Evolutionary conservation across 2,888 invertebrate species (phyloP), one percentile per base, ranked within the genome.

Genomic region (Gymnoscelis rufifasciata): DNA sequence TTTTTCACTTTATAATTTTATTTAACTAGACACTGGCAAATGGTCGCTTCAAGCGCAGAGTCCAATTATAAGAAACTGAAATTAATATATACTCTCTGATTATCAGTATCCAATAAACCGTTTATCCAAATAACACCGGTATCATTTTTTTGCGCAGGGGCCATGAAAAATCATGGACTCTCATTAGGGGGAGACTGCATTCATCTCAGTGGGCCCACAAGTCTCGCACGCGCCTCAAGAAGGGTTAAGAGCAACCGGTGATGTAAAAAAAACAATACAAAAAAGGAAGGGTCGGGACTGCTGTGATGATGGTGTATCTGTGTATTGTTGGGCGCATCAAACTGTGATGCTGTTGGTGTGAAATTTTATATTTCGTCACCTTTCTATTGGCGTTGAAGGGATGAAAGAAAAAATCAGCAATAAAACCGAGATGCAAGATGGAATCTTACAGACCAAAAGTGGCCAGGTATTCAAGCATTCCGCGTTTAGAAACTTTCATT

Each of bases 161-260:
- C 39, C 43, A 42, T 41, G 19, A 28, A 36, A 36, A 35, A 19
- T 19, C 7, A 15, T 46, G 30, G 40, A 27, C 15, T 38, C 30
- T 24, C 13, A 41, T 36, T 38, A 47, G 39, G 51, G n/a, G 44
- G 47, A 38, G 42, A 11, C 6, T 29, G 19, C 3, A 24, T 47
- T 42, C 36, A 44, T 48, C 31, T 38, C 19, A 36, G 7, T 15
- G 27, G 37, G 26, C 30, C 35, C 43, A 45, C 50, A 56, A 63
- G 60, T 14, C 44, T 56, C 47, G 68, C 72, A 71, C 72, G 72
- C 65, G 78, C 26, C 40, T 7, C 7, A 27, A 28, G 23, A 38
- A 43, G 29, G 29, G 38, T 11, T 27, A 24, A 33, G 37, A 15
- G 15, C 31, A 19, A 6, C 13, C 66, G 24, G 27, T 61, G 61